Evolutionary conservation across 2,888 invertebrate genomes (phyloP).

Genomic region (Lepetodrilus schrolli): DNA sequence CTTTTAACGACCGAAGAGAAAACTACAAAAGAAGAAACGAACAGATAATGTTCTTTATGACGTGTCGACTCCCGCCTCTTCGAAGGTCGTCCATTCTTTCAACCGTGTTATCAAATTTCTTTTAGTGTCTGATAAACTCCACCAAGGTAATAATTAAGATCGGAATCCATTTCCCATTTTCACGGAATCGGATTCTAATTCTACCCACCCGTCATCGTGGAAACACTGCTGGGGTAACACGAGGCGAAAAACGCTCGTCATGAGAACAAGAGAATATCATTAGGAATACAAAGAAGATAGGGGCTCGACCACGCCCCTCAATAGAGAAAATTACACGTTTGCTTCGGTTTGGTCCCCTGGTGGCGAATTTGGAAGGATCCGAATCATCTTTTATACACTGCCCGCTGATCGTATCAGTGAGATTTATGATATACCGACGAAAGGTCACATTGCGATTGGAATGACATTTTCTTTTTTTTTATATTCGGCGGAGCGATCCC

Average conservation of each 20-base stretch:
- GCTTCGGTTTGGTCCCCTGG: neutral
- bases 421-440: constrained; percentile 8
- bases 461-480: no score
- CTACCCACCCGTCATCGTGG: neutral
- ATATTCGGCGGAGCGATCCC: no score
- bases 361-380: constrained; percentile 7
- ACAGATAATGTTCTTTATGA: constrained; percentile 26
- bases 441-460: no score
- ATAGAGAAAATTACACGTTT: constrained; percentile 25
- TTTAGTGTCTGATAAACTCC: neutral
- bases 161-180: constrained; percentile 21
- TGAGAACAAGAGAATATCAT: constrained; percentile 22
- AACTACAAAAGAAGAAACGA: constrained; percentile 14
- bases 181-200: constrained; percentile 1
- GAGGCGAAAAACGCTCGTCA: neutral
- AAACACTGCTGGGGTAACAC: neutral
- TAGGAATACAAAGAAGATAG: constrained; percentile 12
- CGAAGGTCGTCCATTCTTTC: neutral
- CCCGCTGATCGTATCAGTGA: constrained; percentile 13
- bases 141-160: constrained; percentile 9
- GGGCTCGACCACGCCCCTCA: constrained; percentile 5
- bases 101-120: neutral
- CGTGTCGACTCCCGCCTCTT: constrained; percentile 1
- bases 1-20: neutral
- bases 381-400: neutral